Base-by-base conservation (phyloP, 2,797 vertebrate genomes). In the Rhinogobio ventralis region DNA sequence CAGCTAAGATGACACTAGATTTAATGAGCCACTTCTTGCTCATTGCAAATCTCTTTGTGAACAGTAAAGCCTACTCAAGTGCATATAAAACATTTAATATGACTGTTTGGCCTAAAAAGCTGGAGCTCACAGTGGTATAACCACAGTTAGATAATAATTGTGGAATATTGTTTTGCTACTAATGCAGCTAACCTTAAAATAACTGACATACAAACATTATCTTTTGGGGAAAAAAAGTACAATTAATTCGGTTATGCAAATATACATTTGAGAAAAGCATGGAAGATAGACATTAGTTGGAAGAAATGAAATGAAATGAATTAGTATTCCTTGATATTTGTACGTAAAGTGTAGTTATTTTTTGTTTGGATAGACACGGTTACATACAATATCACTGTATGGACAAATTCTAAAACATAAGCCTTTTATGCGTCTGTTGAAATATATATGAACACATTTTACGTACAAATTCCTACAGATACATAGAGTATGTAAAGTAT, bases 1-100 rank as follows among this genome's bases (percentile, higher is more conserved):
- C 68, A 81, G 20, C 68, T 84, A 25, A 71, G 46, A 81, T 86
- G 85, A 81, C 45, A 76, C 73, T 66, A 83, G 55, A 87, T 87
- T 86, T 69, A 82, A 64, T 78, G 46, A 79, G 71, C 42, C 60
- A 60, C 69, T 81, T 66, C 82, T n/a, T 19, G 28, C 64, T 60
- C 64, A 75, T 75, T 53, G 49, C 62, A 76, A 53, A 51, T 55
- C 73, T 39, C 39, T 62, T 67, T 46, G 49, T 64, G 66, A 79
- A 79, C 42, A 84, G 75, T 79, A 84, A 69, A 84, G 82, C 73
- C 82, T 62, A 28, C n/a, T 55, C n/a, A 67, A 68, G 11, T 68
- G 45, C 20, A 75, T 62, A 67, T 53, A 68, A 69, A 67, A 62
- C 19, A 45, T 60, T 60, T 36, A 51, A 49, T 33, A 51, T 71